Evolutionary conservation across 1,140 invertebrate genomes (phyloP).

Genomic region (Drosophila virilis): DNA sequence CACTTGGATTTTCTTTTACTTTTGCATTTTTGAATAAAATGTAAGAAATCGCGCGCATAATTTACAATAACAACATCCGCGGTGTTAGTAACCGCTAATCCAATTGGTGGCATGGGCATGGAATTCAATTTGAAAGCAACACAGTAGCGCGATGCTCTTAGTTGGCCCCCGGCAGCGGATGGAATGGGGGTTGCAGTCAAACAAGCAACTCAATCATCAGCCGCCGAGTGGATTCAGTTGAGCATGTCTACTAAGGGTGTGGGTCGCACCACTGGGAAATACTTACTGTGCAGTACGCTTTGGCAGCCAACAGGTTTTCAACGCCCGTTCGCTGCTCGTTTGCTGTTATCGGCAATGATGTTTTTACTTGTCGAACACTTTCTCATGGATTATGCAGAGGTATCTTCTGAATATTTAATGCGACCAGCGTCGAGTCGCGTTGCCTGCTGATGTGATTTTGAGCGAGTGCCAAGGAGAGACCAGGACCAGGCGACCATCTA

Average conservation of each 20-base stretch:
- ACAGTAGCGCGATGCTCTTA: constrained; percentile 37
- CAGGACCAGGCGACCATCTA: constrained; percentile 32
- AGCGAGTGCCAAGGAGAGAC: constrained; percentile 32
- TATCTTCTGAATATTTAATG: constrained; percentile 82
- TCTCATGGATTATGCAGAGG: constrained; percentile 83
- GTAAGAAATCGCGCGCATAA: constrained; percentile 72
- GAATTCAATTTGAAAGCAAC: constrained; percentile 70
- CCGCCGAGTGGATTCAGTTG: constrained; percentile 46
- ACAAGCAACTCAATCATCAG: constrained; percentile 76
- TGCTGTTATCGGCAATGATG: constrained; percentile 76
- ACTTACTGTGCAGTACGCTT: constrained; percentile 16
- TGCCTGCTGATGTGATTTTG: constrained; percentile 58
- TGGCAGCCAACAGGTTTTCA: constrained; percentile 73
- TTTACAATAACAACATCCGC: constrained; percentile 80
- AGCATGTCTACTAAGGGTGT: not conserved
- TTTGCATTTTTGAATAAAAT: constrained; percentile 41
- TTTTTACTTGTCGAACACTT: constrained; percentile 83
- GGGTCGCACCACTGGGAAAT: constrained; percentile 27
- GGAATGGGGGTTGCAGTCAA: constrained; percentile 47
- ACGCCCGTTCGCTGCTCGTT: constrained; percentile 34
- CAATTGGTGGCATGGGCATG: constrained; percentile 72
- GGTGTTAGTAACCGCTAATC: constrained; percentile 82
- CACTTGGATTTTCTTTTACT: constrained; percentile 9
- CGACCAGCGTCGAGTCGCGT: constrained; percentile 65
- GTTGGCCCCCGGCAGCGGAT: constrained; percentile 33